phyloP scores from a whole-genome alignment of 2,113 vertebrate genomes.

The Pachypanchax playfairii region DNA sequence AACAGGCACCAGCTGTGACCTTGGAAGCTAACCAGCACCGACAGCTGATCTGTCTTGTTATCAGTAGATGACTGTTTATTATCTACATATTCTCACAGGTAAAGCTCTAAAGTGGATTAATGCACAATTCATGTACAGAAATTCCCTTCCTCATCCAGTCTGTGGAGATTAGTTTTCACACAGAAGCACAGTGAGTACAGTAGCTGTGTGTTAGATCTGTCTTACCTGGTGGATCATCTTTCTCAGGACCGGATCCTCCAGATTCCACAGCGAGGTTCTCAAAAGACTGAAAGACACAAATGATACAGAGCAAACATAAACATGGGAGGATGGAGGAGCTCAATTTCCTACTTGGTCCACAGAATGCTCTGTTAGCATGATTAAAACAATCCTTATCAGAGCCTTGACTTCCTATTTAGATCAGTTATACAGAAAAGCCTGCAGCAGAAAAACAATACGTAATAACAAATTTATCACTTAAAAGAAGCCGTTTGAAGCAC shows the following conservation, averaged over 20 bases:
- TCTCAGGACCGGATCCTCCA: conserved; percentile 87
- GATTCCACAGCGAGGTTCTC: conserved; percentile 93
- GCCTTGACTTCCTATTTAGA: conserved; percentile 36
- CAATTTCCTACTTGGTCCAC: conserved; percentile 16
- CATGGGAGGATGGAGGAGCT: not conserved
- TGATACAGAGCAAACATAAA: conserved; percentile 1
- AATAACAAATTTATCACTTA: conserved; percentile 32
- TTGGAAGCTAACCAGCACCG: conserved; percentile 71
- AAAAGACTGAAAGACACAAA: conserved; percentile 84
- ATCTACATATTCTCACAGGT: too few relatives aligned
- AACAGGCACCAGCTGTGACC: conserved; percentile 67
- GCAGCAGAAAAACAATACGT: conserved; percentile 53
- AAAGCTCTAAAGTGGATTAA: not conserved
- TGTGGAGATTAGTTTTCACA: conserved; percentile 5
- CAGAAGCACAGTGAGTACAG: conserved; percentile 23
- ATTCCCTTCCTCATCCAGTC: not conserved
- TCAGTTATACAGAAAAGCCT: conserved; percentile 21
- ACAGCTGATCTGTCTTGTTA: conserved; percentile 59
- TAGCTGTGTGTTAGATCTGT: conserved; percentile 31
- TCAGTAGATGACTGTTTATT: too few relatives aligned
- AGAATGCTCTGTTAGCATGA: not conserved
- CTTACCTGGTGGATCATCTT: conserved; percentile 87
- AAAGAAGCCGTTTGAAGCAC: conserved; percentile 16
- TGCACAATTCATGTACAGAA: not conserved
- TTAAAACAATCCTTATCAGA: conserved; percentile 51